These are phyloP conservation scores for Callospermophilus lateralis DNA, from an alignment of 2,113 vertebrate genomes.

Conservation along the genomic window DNA sequence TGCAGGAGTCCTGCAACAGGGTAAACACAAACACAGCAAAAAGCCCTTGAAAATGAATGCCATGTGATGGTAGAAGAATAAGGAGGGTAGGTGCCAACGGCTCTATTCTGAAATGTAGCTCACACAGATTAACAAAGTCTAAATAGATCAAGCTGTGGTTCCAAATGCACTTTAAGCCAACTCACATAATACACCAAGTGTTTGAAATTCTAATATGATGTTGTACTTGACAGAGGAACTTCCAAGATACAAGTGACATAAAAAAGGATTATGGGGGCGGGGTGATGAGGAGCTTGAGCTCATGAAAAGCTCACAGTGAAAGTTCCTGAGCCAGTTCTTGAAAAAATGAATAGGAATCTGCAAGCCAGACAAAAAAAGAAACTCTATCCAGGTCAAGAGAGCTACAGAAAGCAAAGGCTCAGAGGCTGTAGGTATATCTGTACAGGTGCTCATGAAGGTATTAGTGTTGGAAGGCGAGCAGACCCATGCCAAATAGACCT, in stretches of 20 bases:
- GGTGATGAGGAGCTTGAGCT: background rate
- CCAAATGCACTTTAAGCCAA: slow-evolving; percentile 29
- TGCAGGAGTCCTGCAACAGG: slow-evolving; percentile 8
- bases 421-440: background rate
- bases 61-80: slow-evolving; percentile 46
- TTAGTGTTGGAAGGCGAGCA: background rate
- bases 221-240: background rate
- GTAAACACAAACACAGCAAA: slow-evolving; percentile 27
- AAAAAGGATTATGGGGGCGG: too few species aligned
- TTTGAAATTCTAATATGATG: background rate
- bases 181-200: background rate
- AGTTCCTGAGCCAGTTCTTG: background rate
- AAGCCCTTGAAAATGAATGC: slow-evolving; percentile 22
- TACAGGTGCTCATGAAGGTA: background rate
- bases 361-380: background rate
- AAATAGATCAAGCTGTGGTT: background rate
- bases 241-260: background rate
- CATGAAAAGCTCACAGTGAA: background rate
- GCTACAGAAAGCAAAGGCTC: background rate
- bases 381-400: background rate
- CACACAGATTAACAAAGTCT: slow-evolving; percentile 8
- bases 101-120: slow-evolving; percentile 13
- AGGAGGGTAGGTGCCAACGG: background rate
- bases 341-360: background rate
- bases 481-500: background rate